These are phyloP conservation scores for Heloderma charlesbogerti DNA, from an alignment of 2,113 vertebrate species.

Conservation along the genomic window DNA sequence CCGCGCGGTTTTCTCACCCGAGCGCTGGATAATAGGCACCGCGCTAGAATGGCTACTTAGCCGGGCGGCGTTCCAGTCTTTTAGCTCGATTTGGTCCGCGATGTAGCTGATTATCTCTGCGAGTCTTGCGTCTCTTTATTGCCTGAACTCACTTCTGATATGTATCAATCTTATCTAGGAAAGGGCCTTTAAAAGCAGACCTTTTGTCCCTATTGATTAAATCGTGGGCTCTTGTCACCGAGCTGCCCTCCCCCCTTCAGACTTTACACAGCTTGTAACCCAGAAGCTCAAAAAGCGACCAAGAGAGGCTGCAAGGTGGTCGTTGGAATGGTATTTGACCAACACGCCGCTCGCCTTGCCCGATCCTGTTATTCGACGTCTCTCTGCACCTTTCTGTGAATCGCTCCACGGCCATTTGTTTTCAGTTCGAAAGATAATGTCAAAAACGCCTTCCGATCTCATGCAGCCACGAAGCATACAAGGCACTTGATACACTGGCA, in stretches of 20 bases:
- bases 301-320: neutral
- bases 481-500: neutral
- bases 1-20: neutral
- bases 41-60: neutral
- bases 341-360: fast-evolving
- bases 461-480: neutral
- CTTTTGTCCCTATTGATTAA: neutral
- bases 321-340: fast-evolving
- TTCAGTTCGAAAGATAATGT: fast-evolving
- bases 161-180: neutral
- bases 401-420: fast-evolving
- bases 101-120: conserved; percentile 23
- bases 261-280: neutral
- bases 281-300: neutral
- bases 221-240: neutral
- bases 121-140: neutral
- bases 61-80: neutral
- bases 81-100: neutral
- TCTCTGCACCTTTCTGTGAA: neutral
- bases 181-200: neutral
- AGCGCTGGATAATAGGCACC: neutral
- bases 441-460: neutral
- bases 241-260: neutral
- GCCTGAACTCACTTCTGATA: neutral
- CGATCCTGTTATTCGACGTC: fast-evolving